Conservation (phyloP, 2,888 invertebrate species). For the Synergus japonicus region DNA sequence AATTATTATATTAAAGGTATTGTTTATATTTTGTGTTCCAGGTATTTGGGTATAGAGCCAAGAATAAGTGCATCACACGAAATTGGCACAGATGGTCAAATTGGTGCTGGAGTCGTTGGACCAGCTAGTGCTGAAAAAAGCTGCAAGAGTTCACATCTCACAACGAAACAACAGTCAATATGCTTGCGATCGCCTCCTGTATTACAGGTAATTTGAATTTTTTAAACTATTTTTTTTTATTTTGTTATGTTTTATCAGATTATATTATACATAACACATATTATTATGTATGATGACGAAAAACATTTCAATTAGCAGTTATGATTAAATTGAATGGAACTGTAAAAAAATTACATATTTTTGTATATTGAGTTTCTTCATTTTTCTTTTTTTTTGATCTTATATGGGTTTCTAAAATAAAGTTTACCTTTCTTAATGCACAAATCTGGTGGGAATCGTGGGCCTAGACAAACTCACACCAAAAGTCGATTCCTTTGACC, state of each 20-base stretch:
- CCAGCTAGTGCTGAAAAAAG: constrained; percentile 75
- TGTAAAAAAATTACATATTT: background rate
- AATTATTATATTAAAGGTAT: background rate
- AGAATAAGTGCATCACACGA: constrained; percentile 66
- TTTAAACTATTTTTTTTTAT: background rate
- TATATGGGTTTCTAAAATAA: constrained; percentile 58
- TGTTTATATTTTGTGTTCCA: constrained; percentile 56
- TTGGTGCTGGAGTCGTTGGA: constrained; percentile 74
- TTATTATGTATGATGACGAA: too few species aligned
- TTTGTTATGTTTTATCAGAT: too few species aligned
- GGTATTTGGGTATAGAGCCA: constrained; percentile 74
- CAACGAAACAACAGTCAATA: constrained; percentile 74
- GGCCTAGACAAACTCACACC: constrained; percentile 62
- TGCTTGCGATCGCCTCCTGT: constrained; percentile 75
- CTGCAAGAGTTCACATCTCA: constrained; percentile 74
- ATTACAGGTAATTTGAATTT: constrained; percentile 67
- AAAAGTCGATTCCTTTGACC: constrained; percentile 60
- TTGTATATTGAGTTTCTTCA: constrained; percentile 7
- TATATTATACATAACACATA: too few species aligned
- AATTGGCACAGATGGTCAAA: constrained; percentile 66
- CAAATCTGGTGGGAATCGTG: constrained; percentile 62
- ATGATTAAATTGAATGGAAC: too few species aligned
- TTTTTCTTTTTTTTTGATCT: constrained; percentile 17
- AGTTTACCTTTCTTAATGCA: constrained; percentile 68
- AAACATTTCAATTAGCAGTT: too few species aligned